Percentiles rank a stretch among this genome's conserved stretches.
Evolutionary conservation across 1,140 invertebrate species (phyloP).

Genomic region (Hyles euphorbiae): DNA sequence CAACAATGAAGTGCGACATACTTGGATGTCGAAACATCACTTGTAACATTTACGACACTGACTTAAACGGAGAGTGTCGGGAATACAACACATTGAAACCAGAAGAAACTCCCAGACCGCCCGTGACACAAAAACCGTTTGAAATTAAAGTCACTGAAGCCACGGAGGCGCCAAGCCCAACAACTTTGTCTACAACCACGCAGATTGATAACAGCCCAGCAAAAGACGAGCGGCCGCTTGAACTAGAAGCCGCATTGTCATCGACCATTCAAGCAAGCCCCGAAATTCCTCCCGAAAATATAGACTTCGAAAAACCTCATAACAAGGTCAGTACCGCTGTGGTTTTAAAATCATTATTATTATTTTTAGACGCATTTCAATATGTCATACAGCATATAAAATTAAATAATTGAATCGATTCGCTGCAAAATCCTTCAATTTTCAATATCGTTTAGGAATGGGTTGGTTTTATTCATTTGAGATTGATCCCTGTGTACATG

Average conservation of each 20-base stretch:
- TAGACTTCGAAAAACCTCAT: not conserved
- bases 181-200: slow-evolving; percentile 6
- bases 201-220: slow-evolving; percentile 15
- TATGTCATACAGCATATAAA: too few relatives aligned
- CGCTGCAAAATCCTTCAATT: too few relatives aligned
- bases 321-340: slow-evolving; percentile 15
- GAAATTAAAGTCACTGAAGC: too few relatives aligned
- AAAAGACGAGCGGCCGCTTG: slow-evolving; percentile 40
- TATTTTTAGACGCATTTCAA: too few relatives aligned
- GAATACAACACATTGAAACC: slow-evolving; percentile 52
- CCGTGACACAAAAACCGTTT: slow-evolving; percentile 8
- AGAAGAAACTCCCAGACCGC: slow-evolving; percentile 27
- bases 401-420: too few relatives aligned
- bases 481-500: too few relatives aligned
- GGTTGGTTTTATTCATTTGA: too few relatives aligned
- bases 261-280: slow-evolving; percentile 31
- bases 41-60: slow-evolving; percentile 71
- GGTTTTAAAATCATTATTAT: too few relatives aligned
- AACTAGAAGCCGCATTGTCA: slow-evolving; percentile 47
- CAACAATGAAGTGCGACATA: slow-evolving; percentile 58
- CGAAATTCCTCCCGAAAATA: not conserved
- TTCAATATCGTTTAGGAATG: too few relatives aligned
- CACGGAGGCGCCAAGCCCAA: too few relatives aligned
- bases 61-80: slow-evolving; percentile 65
- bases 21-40: slow-evolving; percentile 54